These are phyloP conservation scores for Adineta ricciae DNA, from an alignment of 2,888 invertebrate genomes.

Conservation along the genomic window DNA sequence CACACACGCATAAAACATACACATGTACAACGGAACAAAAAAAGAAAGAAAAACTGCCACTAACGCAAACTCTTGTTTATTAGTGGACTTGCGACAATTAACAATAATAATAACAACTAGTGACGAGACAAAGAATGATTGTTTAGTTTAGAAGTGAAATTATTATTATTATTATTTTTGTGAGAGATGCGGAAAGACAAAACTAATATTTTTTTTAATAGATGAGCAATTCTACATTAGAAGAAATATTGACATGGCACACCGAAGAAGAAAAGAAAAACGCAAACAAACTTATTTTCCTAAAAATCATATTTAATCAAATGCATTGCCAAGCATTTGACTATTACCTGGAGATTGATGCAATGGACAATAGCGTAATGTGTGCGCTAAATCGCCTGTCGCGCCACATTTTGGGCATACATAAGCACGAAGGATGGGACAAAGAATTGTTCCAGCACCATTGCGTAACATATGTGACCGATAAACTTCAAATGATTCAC, in stretches of 20 bases:
- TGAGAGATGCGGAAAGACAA: neutral
- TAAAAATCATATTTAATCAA: neutral
- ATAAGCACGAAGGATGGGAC: slow-evolving; percentile 15
- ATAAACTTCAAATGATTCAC: slow-evolving; percentile 16
- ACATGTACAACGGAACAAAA: slow-evolving; percentile 2
- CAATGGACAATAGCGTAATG: slow-evolving; percentile 21
- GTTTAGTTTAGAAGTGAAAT: neutral
- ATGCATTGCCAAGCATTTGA: neutral
- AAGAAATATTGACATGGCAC: neutral
- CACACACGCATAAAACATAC: neutral
- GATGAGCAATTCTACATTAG: neutral
- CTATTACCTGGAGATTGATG: neutral
- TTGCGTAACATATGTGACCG: slow-evolving; percentile 19
- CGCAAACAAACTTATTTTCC: neutral
- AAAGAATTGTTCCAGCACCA: slow-evolving; percentile 20
- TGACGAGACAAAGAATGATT: neutral
- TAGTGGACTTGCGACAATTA: neutral
- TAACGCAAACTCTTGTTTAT: neutral
- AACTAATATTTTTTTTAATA: neutral
- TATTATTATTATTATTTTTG: neutral
- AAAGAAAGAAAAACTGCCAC: neutral
- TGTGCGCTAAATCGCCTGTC: slow-evolving; percentile 16
- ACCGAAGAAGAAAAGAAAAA: neutral
- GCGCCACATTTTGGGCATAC: slow-evolving; percentile 20
- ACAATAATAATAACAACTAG: neutral